phyloP scores from a whole-genome alignment of 2,797 vertebrate species.

The Micropoecilia bifurca region DNA sequence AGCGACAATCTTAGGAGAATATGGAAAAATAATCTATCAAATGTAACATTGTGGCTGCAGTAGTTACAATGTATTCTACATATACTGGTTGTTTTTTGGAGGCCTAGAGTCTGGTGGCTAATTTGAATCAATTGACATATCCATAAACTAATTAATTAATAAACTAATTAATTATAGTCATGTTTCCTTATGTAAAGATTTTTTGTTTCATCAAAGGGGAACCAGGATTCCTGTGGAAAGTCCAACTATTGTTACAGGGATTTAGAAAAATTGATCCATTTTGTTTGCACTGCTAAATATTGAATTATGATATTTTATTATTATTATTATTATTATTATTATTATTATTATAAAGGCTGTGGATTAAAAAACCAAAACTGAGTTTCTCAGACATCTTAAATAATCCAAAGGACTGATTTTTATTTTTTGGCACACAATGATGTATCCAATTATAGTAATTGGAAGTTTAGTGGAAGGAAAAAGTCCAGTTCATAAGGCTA shows the following conservation, averaged over 20 bases:
- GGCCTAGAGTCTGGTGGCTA: not conserved
- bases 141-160: not conserved
- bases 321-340: too few relatives aligned
- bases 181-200: not conserved
- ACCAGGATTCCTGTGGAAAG: not conserved
- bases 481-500: not conserved
- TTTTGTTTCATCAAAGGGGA: not conserved
- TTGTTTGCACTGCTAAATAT: not conserved
- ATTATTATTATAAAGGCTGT: too few relatives aligned
- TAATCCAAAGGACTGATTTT: not conserved
- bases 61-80: not conserved
- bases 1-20: not conserved
- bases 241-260: not conserved
- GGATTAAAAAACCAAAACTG: not conserved
- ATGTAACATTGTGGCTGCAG: not conserved
- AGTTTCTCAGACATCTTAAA: not conserved
- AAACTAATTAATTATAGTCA: not conserved
- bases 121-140: not conserved
- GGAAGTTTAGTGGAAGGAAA: slow-evolving; percentile 6
- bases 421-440: not conserved
- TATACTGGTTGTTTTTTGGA: not conserved
- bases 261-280: not conserved
- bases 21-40: not conserved
- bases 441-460: not conserved
- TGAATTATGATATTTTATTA: not conserved